Base-by-base conservation (phyloP, 53 echinoderm and acorn worm species). In the Actinopyga echinites region DNA sequence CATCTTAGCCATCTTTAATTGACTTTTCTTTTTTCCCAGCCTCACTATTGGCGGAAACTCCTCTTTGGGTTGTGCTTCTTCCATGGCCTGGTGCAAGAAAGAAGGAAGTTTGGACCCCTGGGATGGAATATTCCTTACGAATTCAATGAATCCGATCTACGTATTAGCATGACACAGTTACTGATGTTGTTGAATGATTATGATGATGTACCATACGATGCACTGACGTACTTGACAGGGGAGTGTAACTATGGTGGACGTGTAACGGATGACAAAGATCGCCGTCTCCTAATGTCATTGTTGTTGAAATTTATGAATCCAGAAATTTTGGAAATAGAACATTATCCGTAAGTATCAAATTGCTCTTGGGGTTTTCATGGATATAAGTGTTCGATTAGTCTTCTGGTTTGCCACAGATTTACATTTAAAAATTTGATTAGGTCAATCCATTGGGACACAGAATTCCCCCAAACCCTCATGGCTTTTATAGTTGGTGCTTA, bases 101-200 rank as follows among this genome's bases (percentile, higher is more conserved):
- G 99, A 65, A 81, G 99, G 22, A 95, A 94, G 87, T 99, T 99
- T 92, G 99, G 99, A 64, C 99, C 99, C 0, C 83, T 99, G 2
- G 99, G 99, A 30, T 99, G 99, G 99, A 99, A 99, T 84, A 99
- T 99, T 57, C 94, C 99, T 1, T 99, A 99, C 24, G 99, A 99
- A 79, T 99, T 99, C 91, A 99, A 99, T 60, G 99, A 99, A 64
- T 94, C 99, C n/a, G 99, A 99, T 87, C 87, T 94, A 56, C 88
- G 99, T 62, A 99, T 99, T 84, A 99, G 99, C 77, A 95, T 99
- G 99, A 92, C 82, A 62, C 99, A 99, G 56, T 82, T 99, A 29
- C 77, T 89, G 93, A 99, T 99, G 99, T 99, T 99, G 87, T 65
- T 99, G 67, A 99, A 99, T 89, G 94, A 99, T 65, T 99, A 99